Percentiles rank a stretch among this genome's conserved stretches.
Evolutionary conservation across 2,797 vertebrate species (phyloP).

Genomic region (Cuniculus paca): DNA sequence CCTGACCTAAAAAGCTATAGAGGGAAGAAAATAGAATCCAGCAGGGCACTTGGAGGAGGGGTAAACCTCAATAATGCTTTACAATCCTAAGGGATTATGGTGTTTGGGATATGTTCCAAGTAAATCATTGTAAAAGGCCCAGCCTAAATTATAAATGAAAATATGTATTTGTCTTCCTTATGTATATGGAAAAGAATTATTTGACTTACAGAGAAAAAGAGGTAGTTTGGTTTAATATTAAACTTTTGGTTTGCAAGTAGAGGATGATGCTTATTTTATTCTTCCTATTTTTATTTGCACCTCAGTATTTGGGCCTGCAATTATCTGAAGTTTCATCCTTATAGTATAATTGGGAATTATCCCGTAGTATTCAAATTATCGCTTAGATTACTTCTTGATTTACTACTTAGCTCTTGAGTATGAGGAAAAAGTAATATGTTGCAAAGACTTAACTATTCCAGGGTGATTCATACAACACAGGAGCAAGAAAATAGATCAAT

Average conservation of each 20-base stretch:
- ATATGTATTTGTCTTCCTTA: not conserved
- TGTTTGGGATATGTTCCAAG: not conserved
- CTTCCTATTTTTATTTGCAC: not conserved
- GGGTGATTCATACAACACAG: not conserved
- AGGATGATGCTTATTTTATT: not conserved
- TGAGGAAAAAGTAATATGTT: slow-evolving; percentile 51
- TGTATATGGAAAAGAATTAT: slow-evolving; percentile 19
- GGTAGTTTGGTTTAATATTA: not conserved
- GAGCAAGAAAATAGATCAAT: slow-evolving; percentile 35
- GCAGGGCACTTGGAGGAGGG: slow-evolving; percentile 21
- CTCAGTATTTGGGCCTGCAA: slow-evolving; percentile 2
- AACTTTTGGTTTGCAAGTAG: slow-evolving; percentile 55
- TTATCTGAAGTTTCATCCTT: slow-evolving; percentile 47
- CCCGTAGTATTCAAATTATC: not conserved
- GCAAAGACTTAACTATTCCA: slow-evolving; percentile 6
- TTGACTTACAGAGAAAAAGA: slow-evolving; percentile 46
- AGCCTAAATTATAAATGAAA: slow-evolving; percentile 49
- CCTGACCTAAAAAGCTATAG: slow-evolving; percentile 62
- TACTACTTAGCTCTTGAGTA: slow-evolving; percentile 40
- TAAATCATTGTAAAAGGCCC: slow-evolving; percentile 23
- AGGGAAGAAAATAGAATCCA: slow-evolving; percentile 36
- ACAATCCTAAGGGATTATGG: not conserved
- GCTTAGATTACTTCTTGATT: slow-evolving; percentile 52
- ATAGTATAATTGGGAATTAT: slow-evolving; percentile 24
- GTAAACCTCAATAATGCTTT: not conserved